These are phyloP conservation scores for Rhynchomys soricoides DNA, from an alignment of 2,113 vertebrate species.

Conservation along the genomic window DNA sequence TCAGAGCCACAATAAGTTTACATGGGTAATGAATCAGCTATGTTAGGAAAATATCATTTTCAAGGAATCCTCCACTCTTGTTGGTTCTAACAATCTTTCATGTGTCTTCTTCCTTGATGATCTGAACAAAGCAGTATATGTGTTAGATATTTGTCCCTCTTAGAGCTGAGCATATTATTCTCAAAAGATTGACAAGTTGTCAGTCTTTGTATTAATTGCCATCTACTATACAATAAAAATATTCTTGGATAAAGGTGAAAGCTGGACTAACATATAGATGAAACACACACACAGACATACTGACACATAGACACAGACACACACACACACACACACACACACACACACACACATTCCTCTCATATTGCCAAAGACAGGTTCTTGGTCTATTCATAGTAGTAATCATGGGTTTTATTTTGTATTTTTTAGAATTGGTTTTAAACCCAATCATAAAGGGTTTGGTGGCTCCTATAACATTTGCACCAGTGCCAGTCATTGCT, in stretches of 20 bases:
- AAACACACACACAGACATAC: too few relatives aligned
- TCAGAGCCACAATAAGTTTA: not conserved
- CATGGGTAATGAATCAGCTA: not conserved
- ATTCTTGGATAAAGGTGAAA: not conserved
- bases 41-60: not conserved
- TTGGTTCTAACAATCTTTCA: not conserved
- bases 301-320: too few relatives aligned
- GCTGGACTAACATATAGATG: not conserved
- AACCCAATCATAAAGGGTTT: not conserved
- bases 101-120: not conserved
- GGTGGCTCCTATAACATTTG: not conserved
- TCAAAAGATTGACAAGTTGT: too few relatives aligned
- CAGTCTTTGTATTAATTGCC: not conserved
- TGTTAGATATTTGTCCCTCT: not conserved
- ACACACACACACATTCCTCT: not conserved
- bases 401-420: not conserved
- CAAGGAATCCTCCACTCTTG: not conserved
- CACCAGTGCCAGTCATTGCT: not conserved
- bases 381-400: not conserved
- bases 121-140: not conserved
- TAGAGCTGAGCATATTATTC: not conserved
- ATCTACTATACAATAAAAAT: not conserved
- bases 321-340: not conserved
- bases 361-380: too few relatives aligned
- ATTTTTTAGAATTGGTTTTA: not conserved